Conservation (phyloP, 1,140 invertebrate species). For the Sminthurides bifidus region DNA sequence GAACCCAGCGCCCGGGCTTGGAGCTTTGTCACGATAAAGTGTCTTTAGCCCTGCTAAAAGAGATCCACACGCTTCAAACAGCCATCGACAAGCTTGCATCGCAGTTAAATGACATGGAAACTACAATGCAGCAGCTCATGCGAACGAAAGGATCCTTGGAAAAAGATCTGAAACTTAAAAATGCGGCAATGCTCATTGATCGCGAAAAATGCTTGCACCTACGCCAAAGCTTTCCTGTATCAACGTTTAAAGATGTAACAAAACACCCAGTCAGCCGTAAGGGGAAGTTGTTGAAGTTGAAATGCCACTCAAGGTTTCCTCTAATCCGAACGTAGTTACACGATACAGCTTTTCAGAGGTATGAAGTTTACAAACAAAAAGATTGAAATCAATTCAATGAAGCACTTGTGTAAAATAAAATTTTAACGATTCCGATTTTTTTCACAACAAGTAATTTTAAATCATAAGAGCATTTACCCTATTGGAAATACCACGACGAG, state of each 20-base stretch:
- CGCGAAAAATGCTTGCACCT: slow-evolving; percentile 23
- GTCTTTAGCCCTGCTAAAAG: slow-evolving; percentile 15
- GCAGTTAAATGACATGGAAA: slow-evolving; percentile 18
- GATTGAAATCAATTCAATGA: no score
- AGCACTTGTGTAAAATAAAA: no score
- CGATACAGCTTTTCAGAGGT: no score
- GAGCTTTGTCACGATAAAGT: slow-evolving; percentile 27
- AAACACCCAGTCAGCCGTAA: not conserved
- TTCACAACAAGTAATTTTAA: no score
- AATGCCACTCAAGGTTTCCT: no score
- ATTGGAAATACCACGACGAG: no score
- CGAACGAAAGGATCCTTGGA: slow-evolving; percentile 20
- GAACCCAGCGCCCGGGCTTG: slow-evolving; percentile 26
- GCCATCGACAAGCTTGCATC: slow-evolving; percentile 13
- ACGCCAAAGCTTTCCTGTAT: slow-evolving; percentile 24
- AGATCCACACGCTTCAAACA: slow-evolving; percentile 19
- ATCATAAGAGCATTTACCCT: no score
- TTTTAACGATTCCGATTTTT: no score
- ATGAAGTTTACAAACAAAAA: no score
- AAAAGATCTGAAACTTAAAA: slow-evolving; percentile 23
- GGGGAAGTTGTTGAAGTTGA: no score
- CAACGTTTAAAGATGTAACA: slow-evolving; percentile 18
- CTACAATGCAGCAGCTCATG: slow-evolving; percentile 12
- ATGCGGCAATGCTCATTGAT: slow-evolving; percentile 22
- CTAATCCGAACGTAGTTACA: no score